Evolutionary conservation across 2,113 vertebrate species (phyloP).

Genomic region (Verasper variegatus): DNA sequence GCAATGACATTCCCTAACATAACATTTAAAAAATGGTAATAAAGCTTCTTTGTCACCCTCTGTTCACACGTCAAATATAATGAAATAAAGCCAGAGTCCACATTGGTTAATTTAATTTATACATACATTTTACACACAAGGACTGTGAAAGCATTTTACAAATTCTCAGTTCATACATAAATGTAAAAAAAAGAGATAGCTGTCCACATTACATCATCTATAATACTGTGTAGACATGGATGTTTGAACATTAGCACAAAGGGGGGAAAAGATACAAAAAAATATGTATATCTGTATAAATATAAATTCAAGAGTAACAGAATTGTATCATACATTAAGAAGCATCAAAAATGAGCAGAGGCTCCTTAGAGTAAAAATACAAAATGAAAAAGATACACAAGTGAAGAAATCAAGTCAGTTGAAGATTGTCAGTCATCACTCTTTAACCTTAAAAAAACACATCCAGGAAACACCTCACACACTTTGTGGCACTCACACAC

Average conservation of each 20-base stretch:
- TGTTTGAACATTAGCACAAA: constrained; percentile 77
- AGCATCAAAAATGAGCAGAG: constrained; percentile 56
- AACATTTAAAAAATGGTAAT: too few species aligned
- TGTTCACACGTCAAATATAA: background rate
- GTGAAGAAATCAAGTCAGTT: constrained; percentile 60
- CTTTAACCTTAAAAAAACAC: constrained; percentile 57
- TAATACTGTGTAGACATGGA: constrained; percentile 82
- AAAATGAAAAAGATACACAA: constrained; percentile 66
- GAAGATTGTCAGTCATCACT: constrained; percentile 83
- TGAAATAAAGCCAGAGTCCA: constrained; percentile 80
- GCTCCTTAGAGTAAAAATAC: constrained; percentile 77
- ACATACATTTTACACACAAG: constrained; percentile 87
- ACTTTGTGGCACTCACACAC: constrained; percentile 60
- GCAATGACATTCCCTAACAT: too few species aligned
- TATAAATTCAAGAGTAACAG: constrained; percentile 84
- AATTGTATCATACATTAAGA: constrained; percentile 79
- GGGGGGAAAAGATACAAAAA: constrained; percentile 80
- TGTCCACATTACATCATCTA: constrained; percentile 78
- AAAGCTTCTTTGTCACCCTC: background rate
- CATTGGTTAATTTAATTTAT: constrained; percentile 93
- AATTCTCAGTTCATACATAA: constrained; percentile 90
- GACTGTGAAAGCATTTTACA: constrained; percentile 89
- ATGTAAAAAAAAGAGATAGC: constrained; percentile 89
- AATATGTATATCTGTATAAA: constrained; percentile 87
- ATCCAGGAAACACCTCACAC: constrained; percentile 58